Conservation (phyloP, 2,888 invertebrate genomes). For the Pelosia muscerda region DNA sequence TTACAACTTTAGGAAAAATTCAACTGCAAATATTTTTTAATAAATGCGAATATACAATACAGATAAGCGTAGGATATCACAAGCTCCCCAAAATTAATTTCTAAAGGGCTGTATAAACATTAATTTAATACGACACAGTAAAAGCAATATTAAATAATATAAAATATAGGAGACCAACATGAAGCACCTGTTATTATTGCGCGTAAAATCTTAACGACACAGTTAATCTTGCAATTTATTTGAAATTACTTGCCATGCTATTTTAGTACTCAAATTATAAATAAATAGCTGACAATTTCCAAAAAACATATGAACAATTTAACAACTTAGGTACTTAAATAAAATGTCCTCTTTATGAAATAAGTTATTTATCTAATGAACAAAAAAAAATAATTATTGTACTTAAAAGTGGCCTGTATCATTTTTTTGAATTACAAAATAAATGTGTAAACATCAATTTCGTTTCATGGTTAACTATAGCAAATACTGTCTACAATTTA, state of each 20-base stretch:
- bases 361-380: neutral
- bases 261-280: conserved; percentile 20
- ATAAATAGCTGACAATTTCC: no score
- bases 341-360: no score
- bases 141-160: conserved; percentile 18
- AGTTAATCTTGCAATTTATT: conserved; percentile 31
- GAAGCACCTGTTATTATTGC: conserved; percentile 14
- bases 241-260: conserved; percentile 27
- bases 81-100: neutral
- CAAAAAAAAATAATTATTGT: neutral
- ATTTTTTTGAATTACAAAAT: no score
- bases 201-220: conserved; percentile 31
- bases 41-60: neutral
- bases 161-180: conserved; percentile 21
- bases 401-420: no score
- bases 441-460: neutral
- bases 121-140: conserved; percentile 16
- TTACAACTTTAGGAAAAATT: no score
- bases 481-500: neutral
- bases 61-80: neutral
- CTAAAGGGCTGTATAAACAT: neutral
- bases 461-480: no score
- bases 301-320: no score
- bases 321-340: no score
- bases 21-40: no score